Base-by-base conservation (phyloP, 2,888 invertebrate genomes). In the Tetragnatha montana region DNA sequence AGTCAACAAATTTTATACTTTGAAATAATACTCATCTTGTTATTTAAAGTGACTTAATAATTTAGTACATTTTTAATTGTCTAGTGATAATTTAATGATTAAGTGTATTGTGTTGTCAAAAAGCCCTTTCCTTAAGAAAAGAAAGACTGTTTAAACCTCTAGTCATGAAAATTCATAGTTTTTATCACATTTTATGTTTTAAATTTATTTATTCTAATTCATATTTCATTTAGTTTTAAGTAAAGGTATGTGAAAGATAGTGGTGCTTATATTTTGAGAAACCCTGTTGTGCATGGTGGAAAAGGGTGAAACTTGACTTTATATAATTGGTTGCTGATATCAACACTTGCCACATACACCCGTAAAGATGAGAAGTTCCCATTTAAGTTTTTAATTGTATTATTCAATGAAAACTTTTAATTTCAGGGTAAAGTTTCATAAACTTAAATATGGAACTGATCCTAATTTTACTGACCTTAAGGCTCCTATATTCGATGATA, bases 381-480 rank as follows among this genome's bases (percentile, higher is more conserved):
- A 10, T 21, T n/a, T 10, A 69, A 12, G 6, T 17, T 75, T n/a
- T 83, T 82, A 75, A 14, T 84, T 78, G n/a, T 49, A 76, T 68
- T 68, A 68, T 19, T 21, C n/a, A 22, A 14, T 21, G 19, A 14
- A 8, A 49, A 35, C 75, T 74, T 91, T 60, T 81, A 85, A 83
- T 21, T 89, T 21, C 92, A 95, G 96, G 93, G 97, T 97, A 82
- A 99, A 98, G 94, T 98, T 97, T 94, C 98, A 99, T 94, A 98
- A 98, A 94, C 94, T 99, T 93, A 98, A 99, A 94, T 98, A 98
- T 94, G 99, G 99, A 68, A 97, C 97, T 89, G 98, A 98, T 94
- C 95, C 98, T 92, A 97, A 97, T 93, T 97, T 97, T 93, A 96
- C 97, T 88, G 97, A 97, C 92, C 95, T 96, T 92, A 97, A 97